Evolutionary conservation across 2,797 vertebrate genomes (phyloP), one percentile per base, ranked within the genome.

Genomic region (Rhodeus uyekii): DNA sequence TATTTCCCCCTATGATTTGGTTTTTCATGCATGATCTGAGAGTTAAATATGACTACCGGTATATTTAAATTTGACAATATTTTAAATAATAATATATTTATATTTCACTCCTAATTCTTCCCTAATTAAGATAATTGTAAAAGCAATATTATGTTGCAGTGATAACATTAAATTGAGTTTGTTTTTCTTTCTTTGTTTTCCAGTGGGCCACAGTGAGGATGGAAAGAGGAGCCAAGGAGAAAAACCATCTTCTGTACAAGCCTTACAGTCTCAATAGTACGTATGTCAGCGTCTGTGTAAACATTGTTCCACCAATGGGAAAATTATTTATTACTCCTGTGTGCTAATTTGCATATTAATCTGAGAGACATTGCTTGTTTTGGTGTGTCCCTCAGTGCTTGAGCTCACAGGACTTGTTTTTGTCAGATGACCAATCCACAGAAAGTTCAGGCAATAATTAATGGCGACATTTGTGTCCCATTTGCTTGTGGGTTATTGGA

Each of bases 151-250:
- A 22, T n/a, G 29, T 72, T 72, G 10, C 44, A 34, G 29, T 32
- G 27, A 6, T 14, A 8, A n/a, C 39, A 46, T 69, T 50, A 14
- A 72, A 50, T 14, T 34, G 12, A n/a, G 3, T 34, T 71, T 71
- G 4, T 29, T 12, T 68, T 48, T 50, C 5, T 32, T 48, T 48
- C 27, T 34, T 34, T 50, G 18, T 72, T 50, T 38, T 93, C 84
- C 90, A 98, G 96, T 98, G 97, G 97, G 96, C 96, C 0, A 97
- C 95, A 0, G 88, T 94, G 82, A 92, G 93, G 65, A 98, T 98
- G 90, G 95, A 98, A 85, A 94, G 96, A 74, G 95, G 95, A 60
- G 96, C 96, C 87, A 97, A 96, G 87, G 96, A 97, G 91, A 97
- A 95, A 89, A 96, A 97, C 80, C 95, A 97, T 75, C 92, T 93